A percentile compares a stretch with the other conserved stretches of the same genome.
Conservation (phyloP, 2,888 invertebrate species). For the Polymixis flavicincta region DNA sequence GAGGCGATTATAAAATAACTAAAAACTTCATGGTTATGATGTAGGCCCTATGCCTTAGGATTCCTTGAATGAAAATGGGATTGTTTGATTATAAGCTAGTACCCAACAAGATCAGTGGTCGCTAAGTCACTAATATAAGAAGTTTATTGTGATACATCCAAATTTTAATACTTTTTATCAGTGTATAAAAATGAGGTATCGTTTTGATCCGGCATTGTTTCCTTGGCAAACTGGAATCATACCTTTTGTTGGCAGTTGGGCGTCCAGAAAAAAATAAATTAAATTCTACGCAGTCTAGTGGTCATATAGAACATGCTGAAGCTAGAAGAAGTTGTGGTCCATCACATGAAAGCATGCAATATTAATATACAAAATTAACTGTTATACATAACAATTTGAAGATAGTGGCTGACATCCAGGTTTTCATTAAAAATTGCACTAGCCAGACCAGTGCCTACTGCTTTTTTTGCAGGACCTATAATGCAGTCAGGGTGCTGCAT, state of each 20-base stretch:
- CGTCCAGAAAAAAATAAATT: too few species aligned
- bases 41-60: not conserved
- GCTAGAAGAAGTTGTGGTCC: not conserved
- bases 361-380: not conserved
- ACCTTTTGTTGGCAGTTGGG: not conserved
- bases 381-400: not conserved
- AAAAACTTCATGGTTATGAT: not conserved
- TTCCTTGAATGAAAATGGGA: slow-evolving; percentile 2
- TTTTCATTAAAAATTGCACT: not conserved
- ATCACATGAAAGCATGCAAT: not conserved
- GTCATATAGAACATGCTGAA: not conserved
- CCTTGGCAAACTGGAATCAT: not conserved
- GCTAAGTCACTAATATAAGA: not conserved
- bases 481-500: not conserved
- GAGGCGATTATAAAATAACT: not conserved
- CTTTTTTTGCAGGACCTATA: too few species aligned
- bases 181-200: not conserved
- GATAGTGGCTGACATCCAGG: not conserved
- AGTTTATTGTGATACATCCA: not conserved
- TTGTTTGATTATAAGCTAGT: not conserved
- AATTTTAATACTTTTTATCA: slow-evolving; percentile 3
- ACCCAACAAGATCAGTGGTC: not conserved
- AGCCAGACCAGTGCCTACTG: not conserved
- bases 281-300: not conserved
- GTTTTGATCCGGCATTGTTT: not conserved